Base-by-base conservation (phyloP, 2,888 invertebrate species). In the Timandra comae region DNA sequence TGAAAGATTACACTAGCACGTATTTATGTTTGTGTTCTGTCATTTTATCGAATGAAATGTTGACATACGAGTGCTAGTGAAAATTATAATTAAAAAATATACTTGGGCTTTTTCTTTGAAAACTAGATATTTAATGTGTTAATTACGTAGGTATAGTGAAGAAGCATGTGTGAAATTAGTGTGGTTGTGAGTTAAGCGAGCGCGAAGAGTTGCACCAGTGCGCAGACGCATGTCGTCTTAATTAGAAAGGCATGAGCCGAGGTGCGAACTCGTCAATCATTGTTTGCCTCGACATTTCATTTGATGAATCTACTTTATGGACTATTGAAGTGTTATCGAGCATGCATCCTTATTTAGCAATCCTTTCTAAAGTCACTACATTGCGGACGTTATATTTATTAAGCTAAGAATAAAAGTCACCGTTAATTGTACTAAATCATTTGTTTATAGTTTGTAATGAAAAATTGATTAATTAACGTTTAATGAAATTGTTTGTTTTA, bases 231-330 rank as follows among this genome's bases (percentile, higher is more conserved):
- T 76, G 72, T 77, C 75, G 75, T 78, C 81, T 82, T 84, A 81
- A 84, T 84, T 84, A 81, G 77, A 64, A 64, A 65, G 60, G 66
- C 76, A 67, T 57, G 62, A 69, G 60, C 61, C 72, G 80, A 82
- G 79, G 84, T 84, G 84, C 78, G 78, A 84, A 82, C 74, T 81
- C 81, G 77, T 82, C 79, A 74, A 81, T 82, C 84, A 82, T 80
- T 80, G 79, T 75, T 81, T 63, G 69, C 67, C 62, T 66, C 56
- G 52, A 57, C 56, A 53, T 59, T 58, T 64, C 56, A 59, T 65
- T 63, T 73, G 78, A 79, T 77, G 61, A 58, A 76, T 75, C 62
- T 60, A 49, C 61, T 54, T 54, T 54, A 73, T 61, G 78, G 67
- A 52, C 74, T 58, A 77, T 77, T 73, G 69, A 59, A 32, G 46